phyloP scores from a whole-genome alignment of 92 coral and sea anemone species.

The Siderastrea siderea region DNA sequence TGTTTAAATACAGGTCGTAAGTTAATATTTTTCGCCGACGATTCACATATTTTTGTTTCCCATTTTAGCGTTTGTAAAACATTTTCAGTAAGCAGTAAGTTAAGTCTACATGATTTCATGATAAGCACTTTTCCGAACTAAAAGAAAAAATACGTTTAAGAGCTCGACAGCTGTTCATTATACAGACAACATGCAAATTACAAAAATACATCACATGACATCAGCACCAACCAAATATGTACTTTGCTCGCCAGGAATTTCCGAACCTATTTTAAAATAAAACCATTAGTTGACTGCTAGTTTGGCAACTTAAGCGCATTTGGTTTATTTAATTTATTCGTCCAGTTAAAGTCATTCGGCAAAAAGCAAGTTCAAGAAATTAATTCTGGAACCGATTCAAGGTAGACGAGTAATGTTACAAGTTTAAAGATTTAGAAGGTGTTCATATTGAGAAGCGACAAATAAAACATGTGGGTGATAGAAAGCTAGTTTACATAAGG shows the following conservation, averaged over 20 bases:
- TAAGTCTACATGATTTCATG: neutral
- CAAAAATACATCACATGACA: neutral
- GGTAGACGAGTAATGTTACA: neutral
- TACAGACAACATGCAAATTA: conserved; percentile 14
- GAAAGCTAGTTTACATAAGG: conserved; percentile 20
- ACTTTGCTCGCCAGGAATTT: neutral
- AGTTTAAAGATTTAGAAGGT: neutral
- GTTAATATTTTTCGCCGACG: neutral
- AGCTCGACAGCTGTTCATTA: conserved; percentile 6
- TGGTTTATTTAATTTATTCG: neutral
- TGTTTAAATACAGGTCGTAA: neutral
- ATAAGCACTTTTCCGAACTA: neutral
- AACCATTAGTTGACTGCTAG: neutral
- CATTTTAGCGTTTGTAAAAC: neutral
- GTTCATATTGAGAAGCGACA: neutral
- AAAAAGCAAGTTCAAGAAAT: neutral
- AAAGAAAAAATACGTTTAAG: neutral
- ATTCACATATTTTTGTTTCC: neutral
- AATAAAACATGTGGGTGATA: neutral
- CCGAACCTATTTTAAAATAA: neutral
- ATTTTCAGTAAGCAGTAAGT: neutral
- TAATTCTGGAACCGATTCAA: neutral
- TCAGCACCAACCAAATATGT: conserved; percentile 2
- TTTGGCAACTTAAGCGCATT: neutral
- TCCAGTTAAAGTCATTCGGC: neutral